Conservation (phyloP, 2,888 invertebrate species). For the Amphipoea lucens region DNA sequence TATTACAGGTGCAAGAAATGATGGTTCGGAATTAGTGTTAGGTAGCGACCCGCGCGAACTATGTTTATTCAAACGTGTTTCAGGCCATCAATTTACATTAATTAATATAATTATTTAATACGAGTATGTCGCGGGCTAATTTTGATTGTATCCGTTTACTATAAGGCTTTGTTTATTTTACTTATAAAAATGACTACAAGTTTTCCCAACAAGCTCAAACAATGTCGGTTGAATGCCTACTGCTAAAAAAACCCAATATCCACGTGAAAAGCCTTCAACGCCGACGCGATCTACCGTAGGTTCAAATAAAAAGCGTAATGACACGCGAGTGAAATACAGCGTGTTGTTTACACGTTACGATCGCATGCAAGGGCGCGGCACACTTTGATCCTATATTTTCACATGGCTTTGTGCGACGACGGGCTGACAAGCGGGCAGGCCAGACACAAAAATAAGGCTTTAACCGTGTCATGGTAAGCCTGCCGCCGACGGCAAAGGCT, state of each 20-base stretch:
- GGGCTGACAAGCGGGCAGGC: conserved; percentile 89
- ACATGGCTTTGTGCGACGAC: conserved; percentile 89
- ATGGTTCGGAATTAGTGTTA: too few species aligned
- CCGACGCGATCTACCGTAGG: conserved; percentile 42
- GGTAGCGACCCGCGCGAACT: too few species aligned
- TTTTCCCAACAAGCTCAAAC: conserved; percentile 1
- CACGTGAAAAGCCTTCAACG: conserved; percentile 62
- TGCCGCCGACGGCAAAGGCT: conserved; percentile 90
- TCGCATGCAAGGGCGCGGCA: conserved; percentile 80
- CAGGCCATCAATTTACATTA: too few species aligned
- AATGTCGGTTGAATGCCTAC: conserved; percentile 25
- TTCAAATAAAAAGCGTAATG: conserved; percentile 70
- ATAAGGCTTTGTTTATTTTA: conserved; percentile 5
- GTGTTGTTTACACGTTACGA: conserved; percentile 79
- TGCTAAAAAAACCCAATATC: conserved; percentile 50
- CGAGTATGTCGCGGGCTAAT: not conserved
- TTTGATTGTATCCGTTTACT: not conserved
- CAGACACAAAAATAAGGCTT: conserved; percentile 90
- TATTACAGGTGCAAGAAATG: too few species aligned
- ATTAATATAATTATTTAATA: too few species aligned
- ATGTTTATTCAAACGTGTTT: too few species aligned
- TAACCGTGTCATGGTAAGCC: conserved; percentile 90
- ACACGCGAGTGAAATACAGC: conserved; percentile 75
- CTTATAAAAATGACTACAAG: not conserved
- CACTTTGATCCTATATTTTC: conserved; percentile 90